phyloP scores from a whole-genome alignment of 2,888 invertebrate genomes.

The Tetheella fluctuosa region DNA sequence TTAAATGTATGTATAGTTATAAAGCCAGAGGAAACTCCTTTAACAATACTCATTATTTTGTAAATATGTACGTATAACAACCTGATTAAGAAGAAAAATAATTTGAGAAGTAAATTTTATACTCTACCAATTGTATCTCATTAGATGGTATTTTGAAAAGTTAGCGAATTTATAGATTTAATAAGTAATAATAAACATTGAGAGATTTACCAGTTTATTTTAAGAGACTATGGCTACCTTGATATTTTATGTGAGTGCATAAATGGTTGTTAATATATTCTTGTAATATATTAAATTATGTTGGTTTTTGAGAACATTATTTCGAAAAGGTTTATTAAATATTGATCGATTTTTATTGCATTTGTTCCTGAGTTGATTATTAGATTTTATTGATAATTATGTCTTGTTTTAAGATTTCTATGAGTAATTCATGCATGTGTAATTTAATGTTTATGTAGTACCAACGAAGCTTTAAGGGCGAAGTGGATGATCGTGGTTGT shows the following conservation, averaged over 20 bases:
- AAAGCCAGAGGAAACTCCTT: slow-evolving; percentile 59
- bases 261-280: slow-evolving; percentile 81
- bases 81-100: slow-evolving; percentile 56
- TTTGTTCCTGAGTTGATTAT: slow-evolving; percentile 84
- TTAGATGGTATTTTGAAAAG: slow-evolving; percentile 81
- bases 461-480: slow-evolving; percentile 62
- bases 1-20: slow-evolving; percentile 37
- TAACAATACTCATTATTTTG: slow-evolving; percentile 80
- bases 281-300: slow-evolving; percentile 75
- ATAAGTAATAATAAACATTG: slow-evolving; percentile 71
- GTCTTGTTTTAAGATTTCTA: slow-evolving; percentile 71
- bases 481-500: slow-evolving; percentile 51
- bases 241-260: slow-evolving; percentile 71
- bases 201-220: slow-evolving; percentile 82
- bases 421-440: slow-evolving; percentile 70
- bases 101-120: slow-evolving; percentile 74
- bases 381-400: slow-evolving; percentile 79
- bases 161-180: slow-evolving; percentile 83
- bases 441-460: slow-evolving; percentile 69
- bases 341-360: slow-evolving; percentile 82
- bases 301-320: slow-evolving; percentile 72
- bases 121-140: slow-evolving; percentile 83
- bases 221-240: slow-evolving; percentile 80
- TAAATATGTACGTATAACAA: slow-evolving; percentile 67
- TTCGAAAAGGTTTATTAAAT: slow-evolving; percentile 72